Evolutionary conservation across 2,797 vertebrate genomes (phyloP), one percentile per base, ranked within the genome.

Genomic region (Acrossocheilus fasciatus): DNA sequence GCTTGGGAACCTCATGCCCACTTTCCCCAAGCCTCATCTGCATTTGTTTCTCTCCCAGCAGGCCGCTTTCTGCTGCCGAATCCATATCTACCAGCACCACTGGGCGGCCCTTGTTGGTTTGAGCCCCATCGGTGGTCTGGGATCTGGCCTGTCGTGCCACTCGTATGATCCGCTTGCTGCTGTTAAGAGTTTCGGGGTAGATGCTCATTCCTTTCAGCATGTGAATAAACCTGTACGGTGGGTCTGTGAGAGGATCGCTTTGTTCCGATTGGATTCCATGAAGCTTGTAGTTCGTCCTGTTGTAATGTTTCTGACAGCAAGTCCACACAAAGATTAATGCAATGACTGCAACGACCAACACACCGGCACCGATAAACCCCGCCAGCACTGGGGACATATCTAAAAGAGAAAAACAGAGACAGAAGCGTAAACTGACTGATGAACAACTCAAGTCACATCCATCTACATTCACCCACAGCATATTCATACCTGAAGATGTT

Each of bases 151-250:
- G 87, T 88, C 93, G 94, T 54, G 93, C 86, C 76, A 97, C 90
- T 0, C 96, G 96, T 41, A 97, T 94, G 4, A 97, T 97, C 88
- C 97, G 95, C 93, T 98, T 98, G 92, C 96, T 97, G 96, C 96
- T 94, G 92, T 96, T 98, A 88, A 99, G 94, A 43, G 97, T 96
- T 92, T 99, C 98, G 1, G 98, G 98, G 90, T 99, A 99, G 92
- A 99, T 99, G 90, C 98, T 99, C 94, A 99, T 98, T 87, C 98
- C 98, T 90, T 99, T 99, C 86, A 99, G 92, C 98, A 99, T 99
- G 93, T 99, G 98, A 75, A 99, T 98, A 93, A 99, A 99, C 94
- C 98, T 98, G 93, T 96, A 96, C 14, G 96, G 96, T 0, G 96
- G 96, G 90, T 96, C 95, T 50, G 94, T 93, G 0, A 94, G 83